phyloP scores from a whole-genome alignment of 2,113 vertebrate genomes.

The human (Homo sapiens) region GRCh38 chr3:127160501-127161000 shows the following conservation, averaged over 20 bases:
- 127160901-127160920: background rate
- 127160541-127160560: background rate
- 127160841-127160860: background rate
- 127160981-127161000: background rate
- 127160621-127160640: background rate
- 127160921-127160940: background rate
- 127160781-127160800: background rate
- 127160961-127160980: background rate
- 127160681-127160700: background rate
- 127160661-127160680: background rate
- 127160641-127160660: background rate
- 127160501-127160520: background rate
- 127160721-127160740: background rate
- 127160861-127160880: background rate
- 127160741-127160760: background rate
- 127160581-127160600: background rate
- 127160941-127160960: background rate
- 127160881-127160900: background rate
- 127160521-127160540: too few species aligned
- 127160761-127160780: background rate
- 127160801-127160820: background rate
- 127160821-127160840: background rate
- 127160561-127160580: background rate
- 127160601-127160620: background rate
- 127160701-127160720: background rate